Base-by-base conservation (phyloP, 30 jellyfish, hydroid and myxozoan species). In the Hydractinia echinata region DNA sequence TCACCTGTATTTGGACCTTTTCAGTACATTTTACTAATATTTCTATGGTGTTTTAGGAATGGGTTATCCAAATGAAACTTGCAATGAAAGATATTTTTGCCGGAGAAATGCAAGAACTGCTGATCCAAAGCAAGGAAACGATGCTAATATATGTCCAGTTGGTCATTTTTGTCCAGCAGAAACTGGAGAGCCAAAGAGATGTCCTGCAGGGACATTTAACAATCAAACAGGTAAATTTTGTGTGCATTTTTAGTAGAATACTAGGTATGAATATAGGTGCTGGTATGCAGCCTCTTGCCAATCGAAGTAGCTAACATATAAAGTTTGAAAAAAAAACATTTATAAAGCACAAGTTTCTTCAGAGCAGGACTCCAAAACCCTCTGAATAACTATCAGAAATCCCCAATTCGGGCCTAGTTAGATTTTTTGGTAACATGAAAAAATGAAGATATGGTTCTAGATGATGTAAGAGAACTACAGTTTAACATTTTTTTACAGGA, bases 161-260 rank as follows among this genome's bases (percentile, higher is more conserved):
- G 99, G 99, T 7, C 83, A 73, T 30, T 94, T 61, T 78, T 94
- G 99, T 64, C 97, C 96, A 20, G 84, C 76, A 7, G 99, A 95
- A 1, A 88, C 97, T 21, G 99, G 97, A 18, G 97, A 88, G 67
- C 99, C 99, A 62, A 71, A 81, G n/a, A 81, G 67, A 11, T 94
- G 99, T 73, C 96, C 96, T 8, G 76, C 88, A 60, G 99, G 99
- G 54, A 84, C 99, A 52, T 94, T 61, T 68, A 83, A 86, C 73
- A 85, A 87, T 54, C 84, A 77, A 66, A 84, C 95, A 86, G 99
- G 99, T 94, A 70, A 55, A 4, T 6, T 10, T n/a, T 30, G 44
- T 30, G 44, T 30, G 44, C 44, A 30, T 30, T 30, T 2, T 30
- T 30, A 30, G 1, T 30, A 30, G 44, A 30, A 2, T 30, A 30